Conservation (phyloP, 2,797 vertebrate genomes). For the Tenualosa ilisha region DNA sequence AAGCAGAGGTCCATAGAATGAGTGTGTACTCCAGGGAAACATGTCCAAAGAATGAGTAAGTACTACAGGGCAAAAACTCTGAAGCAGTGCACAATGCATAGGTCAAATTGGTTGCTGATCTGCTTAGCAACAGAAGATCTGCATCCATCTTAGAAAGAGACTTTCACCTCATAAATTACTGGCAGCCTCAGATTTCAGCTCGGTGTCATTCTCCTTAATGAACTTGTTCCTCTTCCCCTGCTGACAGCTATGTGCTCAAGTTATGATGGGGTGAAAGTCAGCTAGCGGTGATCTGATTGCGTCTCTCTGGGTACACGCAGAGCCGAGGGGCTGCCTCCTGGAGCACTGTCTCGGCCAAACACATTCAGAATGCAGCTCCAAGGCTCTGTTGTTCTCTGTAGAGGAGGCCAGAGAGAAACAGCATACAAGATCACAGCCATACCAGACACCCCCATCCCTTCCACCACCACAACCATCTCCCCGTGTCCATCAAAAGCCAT, state of each 20-base stretch:
- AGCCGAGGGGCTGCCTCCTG: not conserved
- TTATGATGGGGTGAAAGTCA: not conserved
- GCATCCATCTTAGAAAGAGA: not conserved
- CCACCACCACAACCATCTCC: not conserved
- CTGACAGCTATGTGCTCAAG: conserved; percentile 8
- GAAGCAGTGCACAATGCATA: not conserved
- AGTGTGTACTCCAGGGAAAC: no score
- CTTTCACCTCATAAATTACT: conserved; percentile 26
- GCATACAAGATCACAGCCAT: conserved; percentile 10
- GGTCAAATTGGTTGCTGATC: not conserved
- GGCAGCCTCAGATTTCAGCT: not conserved
- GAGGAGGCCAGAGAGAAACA: not conserved
- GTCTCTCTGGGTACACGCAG: not conserved
- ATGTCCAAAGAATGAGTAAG: not conserved
- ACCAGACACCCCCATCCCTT: not conserved
- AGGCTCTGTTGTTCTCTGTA: conserved; percentile 5
- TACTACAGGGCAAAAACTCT: not conserved
- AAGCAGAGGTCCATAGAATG: not conserved
- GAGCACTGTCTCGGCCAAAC: not conserved
- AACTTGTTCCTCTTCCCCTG: conserved; percentile 29
- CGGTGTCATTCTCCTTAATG: conserved; percentile 18
- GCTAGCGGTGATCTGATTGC: not conserved
- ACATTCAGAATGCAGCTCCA: conserved; percentile 4
- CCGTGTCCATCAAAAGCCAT: conserved; percentile 5
- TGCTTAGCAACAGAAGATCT: conserved; percentile 3